Percentiles rank a stretch among this genome's conserved stretches.
Evolutionary conservation across 2,113 vertebrate genomes (phyloP).

Genomic region (Seriola quinqueradiata): DNA sequence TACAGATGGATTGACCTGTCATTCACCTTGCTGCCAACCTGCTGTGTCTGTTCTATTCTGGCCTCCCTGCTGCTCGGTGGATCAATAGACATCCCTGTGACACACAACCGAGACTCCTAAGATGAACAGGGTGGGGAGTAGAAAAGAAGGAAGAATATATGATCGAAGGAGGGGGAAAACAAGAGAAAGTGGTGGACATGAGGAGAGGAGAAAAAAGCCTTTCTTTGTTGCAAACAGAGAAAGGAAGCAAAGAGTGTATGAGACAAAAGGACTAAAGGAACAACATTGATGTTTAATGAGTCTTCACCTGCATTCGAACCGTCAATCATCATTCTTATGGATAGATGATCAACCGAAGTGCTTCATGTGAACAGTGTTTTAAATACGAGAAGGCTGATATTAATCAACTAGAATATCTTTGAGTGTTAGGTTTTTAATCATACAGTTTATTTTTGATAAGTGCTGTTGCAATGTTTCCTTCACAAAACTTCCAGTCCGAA

Average conservation of each 20-base stretch:
- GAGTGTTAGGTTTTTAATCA: neutral
- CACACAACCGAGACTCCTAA: slow-evolving; percentile 23
- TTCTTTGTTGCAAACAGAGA: neutral
- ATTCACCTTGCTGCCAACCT: slow-evolving; percentile 58
- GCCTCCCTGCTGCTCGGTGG: slow-evolving; percentile 37
- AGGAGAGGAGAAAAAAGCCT: neutral
- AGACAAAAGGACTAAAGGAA: neutral
- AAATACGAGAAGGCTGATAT: neutral
- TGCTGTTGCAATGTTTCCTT: neutral
- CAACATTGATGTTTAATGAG: neutral
- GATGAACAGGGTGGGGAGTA: slow-evolving; percentile 31
- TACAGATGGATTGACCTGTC: slow-evolving; percentile 55
- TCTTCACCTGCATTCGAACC: neutral
- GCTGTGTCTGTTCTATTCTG: slow-evolving; percentile 51
- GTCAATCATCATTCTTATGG: too few relatives aligned
- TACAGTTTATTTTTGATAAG: neutral
- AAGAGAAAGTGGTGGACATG: neutral
- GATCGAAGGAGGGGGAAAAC: slow-evolving; percentile 1
- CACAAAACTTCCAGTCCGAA: neutral
- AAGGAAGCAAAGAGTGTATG: neutral
- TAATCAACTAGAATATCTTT: neutral
- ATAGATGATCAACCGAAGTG: neutral
- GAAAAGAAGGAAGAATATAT: slow-evolving; percentile 16
- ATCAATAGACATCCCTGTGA: slow-evolving; percentile 62
- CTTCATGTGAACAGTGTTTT: neutral